These are phyloP conservation scores for Hedya salicella DNA, from an alignment of 2,888 invertebrate genomes.

Conservation along the genomic window DNA sequence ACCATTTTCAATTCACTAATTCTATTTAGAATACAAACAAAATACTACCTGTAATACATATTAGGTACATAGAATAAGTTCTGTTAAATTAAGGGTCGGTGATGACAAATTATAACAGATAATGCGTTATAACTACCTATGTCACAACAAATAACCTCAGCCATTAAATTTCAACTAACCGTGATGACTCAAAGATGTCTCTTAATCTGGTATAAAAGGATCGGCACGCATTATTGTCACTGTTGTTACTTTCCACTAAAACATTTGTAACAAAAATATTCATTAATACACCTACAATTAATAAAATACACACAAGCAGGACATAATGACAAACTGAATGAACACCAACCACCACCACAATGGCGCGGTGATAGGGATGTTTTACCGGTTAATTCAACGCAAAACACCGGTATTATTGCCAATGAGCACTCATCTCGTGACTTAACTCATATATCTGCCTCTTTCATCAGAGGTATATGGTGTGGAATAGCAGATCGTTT, in stretches of 20 bases:
- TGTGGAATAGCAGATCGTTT: too few species aligned
- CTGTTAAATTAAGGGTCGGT: conserved; percentile 53
- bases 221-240: conserved; percentile 84
- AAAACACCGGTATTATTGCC: conserved; percentile 59
- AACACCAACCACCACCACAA: conserved; percentile 70
- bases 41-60: neutral
- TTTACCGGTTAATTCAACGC: conserved; percentile 39
- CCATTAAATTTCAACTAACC: conserved; percentile 79
- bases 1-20: conserved; percentile 6
- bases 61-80: conserved; percentile 39
- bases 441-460: too few species aligned
- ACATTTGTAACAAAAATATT: conserved; percentile 75
- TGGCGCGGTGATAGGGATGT: conserved; percentile 75
- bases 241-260: conserved; percentile 70
- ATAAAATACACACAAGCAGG: conserved; percentile 71
- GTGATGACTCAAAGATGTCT: conserved; percentile 78
- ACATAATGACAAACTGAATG: conserved; percentile 69
- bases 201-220: conserved; percentile 79
- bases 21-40: neutral
- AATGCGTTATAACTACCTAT: conserved; percentile 65
- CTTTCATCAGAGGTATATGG: too few species aligned
- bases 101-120: conserved; percentile 68
- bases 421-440: too few species aligned
- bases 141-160: conserved; percentile 84
- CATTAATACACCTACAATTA: conserved; percentile 69